These are phyloP conservation scores for Decapterus maruadsi DNA, from an alignment of 2,797 vertebrate species.

Conservation along the genomic window DNA sequence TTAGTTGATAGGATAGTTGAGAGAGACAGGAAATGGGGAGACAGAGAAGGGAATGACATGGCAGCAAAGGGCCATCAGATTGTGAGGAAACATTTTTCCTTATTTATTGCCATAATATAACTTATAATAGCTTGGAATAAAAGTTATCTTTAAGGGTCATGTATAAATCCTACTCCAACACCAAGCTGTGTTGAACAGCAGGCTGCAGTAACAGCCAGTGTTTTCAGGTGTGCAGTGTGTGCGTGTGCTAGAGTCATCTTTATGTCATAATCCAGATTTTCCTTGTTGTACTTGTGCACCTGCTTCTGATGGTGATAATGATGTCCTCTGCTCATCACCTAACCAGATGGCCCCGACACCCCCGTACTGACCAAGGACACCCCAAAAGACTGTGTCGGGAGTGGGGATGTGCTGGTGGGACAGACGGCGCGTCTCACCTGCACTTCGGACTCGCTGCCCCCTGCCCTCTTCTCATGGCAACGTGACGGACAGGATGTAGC, in stretches of 20 bases:
- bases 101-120: background rate
- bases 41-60: too few species aligned
- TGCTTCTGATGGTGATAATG: constrained; percentile 28
- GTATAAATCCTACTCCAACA: background rate
- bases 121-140: background rate
- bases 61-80: too few species aligned
- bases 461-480: constrained; percentile 83
- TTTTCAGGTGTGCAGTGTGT: constrained; percentile 7
- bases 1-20: too few species aligned
- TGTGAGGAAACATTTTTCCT: too few species aligned
- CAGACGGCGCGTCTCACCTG: constrained; percentile 82
- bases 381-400: constrained; percentile 79
- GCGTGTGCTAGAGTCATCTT: constrained; percentile 9
- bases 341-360: constrained; percentile 85
- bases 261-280: background rate
- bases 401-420: constrained; percentile 78
- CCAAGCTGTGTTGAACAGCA: constrained; percentile 1
- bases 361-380: constrained; percentile 74
- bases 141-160: constrained; percentile 1
- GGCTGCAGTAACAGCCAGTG: constrained; percentile 1
- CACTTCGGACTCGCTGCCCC: constrained; percentile 78
- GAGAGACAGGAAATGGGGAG: too few species aligned
- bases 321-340: constrained; percentile 33
- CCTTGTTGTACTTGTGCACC: constrained; percentile 9
- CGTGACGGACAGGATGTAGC: constrained; percentile 69